Evolutionary conservation across 2,797 vertebrate species (phyloP), one percentile per base, ranked within the genome.

Genomic region (Sebastes cheni): DNA sequence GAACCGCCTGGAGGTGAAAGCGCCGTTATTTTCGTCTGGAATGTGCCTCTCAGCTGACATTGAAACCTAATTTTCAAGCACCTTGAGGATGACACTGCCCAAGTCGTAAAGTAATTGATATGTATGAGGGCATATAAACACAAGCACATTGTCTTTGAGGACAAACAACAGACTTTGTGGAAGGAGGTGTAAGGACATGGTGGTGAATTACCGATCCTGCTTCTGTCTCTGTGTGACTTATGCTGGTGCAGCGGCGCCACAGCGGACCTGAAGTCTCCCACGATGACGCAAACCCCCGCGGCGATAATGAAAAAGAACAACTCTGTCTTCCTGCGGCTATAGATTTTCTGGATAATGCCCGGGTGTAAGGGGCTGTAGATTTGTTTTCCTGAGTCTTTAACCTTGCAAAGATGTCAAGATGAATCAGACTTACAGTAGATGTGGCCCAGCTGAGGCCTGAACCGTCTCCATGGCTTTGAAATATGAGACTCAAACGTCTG

Each of bases 1-100:
- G 66, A 85, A 83, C 79, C 69, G 78, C 86, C 91, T 60, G 66
- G 76, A 89, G 91, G 86, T 82, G 89, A 94, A 92, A 80, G 70
- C 78, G 6, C 58, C 14, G 73, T 87, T 90, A 87, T 91, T 91
- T 91, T 87, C 16, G 81, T 86, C 85, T 86, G 84, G 87, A 84
- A 88, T 77, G 82, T 67, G 79, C 85, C 90, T 89, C 88, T 86
- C 88, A 78, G 85, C 84, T 92, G 93, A 94, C 93, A 93, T 93
- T 93, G 93, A 94, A 91, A 93, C 81, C 92, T 91, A 68, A 93
- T 95, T 93, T 93, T 90, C 88, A 86, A 89, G 70, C 92, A 94
- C 94, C 93, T 95, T 95, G 92, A 91, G 77, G 88, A 91, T 84
- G 91, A 88, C 92, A 87, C 89, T 76, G 80, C 79, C 87, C 85